These are phyloP conservation scores for Panurus biarmicus DNA, from an alignment of 2,113 vertebrate species.

Conservation along the genomic window DNA sequence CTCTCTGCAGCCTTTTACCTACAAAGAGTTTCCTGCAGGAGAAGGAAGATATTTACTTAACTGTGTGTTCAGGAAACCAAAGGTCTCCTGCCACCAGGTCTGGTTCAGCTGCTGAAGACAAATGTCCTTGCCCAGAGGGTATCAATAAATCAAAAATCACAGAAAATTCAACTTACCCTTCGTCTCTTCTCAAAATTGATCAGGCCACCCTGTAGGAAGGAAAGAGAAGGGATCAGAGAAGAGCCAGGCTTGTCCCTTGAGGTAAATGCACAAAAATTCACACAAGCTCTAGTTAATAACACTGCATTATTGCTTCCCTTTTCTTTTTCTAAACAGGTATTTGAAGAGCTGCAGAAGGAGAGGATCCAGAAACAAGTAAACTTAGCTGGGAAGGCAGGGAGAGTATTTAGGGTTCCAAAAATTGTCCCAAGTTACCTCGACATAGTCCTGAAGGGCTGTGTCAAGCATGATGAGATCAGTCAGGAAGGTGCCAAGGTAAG, in stretches of 20 bases:
- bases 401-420: not conserved
- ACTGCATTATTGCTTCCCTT: not conserved
- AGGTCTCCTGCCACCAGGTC: not conserved
- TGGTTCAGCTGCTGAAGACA: not conserved
- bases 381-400: not conserved
- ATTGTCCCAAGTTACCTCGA: slow-evolving; percentile 71
- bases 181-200: slow-evolving; percentile 96
- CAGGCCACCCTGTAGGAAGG: slow-evolving; percentile 80
- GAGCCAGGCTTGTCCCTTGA: not conserved
- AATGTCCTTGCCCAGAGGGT: not conserved
- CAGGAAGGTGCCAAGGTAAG: slow-evolving; percentile 90
- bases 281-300: not conserved
- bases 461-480: slow-evolving; percentile 92
- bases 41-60: not conserved
- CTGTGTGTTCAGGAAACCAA: not conserved
- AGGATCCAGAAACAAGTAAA: not conserved
- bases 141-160: not conserved
- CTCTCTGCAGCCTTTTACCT: not conserved
- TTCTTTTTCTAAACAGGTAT: not conserved
- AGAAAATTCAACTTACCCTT: slow-evolving; percentile 73
- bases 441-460: slow-evolving; percentile 85
- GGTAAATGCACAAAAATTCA: not conserved
- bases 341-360: not conserved
- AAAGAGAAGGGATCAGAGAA: not conserved
- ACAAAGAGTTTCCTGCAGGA: not conserved